Evolutionary conservation across 2,888 invertebrate genomes (phyloP), one percentile per base, ranked within the genome.

Genomic region (Mesochorus sp.): DNA sequence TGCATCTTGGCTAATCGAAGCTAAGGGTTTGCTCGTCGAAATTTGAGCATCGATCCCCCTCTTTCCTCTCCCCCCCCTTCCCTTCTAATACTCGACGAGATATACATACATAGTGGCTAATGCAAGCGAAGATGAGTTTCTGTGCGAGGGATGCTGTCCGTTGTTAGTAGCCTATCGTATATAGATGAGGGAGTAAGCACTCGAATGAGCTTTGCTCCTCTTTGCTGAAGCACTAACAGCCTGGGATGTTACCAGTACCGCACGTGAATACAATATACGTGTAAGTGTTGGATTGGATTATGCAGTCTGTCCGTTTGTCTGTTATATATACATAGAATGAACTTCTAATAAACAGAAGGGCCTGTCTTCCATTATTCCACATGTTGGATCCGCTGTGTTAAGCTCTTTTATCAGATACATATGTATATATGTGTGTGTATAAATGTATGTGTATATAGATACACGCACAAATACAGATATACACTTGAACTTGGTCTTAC

Each of bases 1-100:
- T 44, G 42, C 39, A 66, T 42, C 70, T 68, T 57, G 26, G 62
- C 64, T 80, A 82, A 83, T 83, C 80, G 81, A 76, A 76, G 44
- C 74, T 62, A 80, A 74, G 79, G 78, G 71, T 51, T 34, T 47
- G 34, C 49, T 61, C 51, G 61, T 34, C 24, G 34, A 44, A 19
- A 61, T 53, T 68, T 44, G 44, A 37, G 61, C 14, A 68, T 55
- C 34, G 31, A 3, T 17, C 21, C 14, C n/a, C n/a, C n/a, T n/a
- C n/a, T n/a, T n/a, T n/a, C n/a, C n/a, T n/a, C n/a, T n/a, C n/a
- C n/a, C n/a, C n/a, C n/a, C n/a, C n/a, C n/a, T n/a, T n/a, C n/a
- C n/a, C n/a, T n/a, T n/a, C n/a, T n/a, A n/a, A 8, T 3, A 21
- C 26, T 12, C 8, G 26, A 26, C 3, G 14, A 44, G 26, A 62